Evolutionary conservation across 1,140 invertebrate species (phyloP), one percentile per base, ranked within the genome.

Genomic region (Drosophila busckii): DNA sequence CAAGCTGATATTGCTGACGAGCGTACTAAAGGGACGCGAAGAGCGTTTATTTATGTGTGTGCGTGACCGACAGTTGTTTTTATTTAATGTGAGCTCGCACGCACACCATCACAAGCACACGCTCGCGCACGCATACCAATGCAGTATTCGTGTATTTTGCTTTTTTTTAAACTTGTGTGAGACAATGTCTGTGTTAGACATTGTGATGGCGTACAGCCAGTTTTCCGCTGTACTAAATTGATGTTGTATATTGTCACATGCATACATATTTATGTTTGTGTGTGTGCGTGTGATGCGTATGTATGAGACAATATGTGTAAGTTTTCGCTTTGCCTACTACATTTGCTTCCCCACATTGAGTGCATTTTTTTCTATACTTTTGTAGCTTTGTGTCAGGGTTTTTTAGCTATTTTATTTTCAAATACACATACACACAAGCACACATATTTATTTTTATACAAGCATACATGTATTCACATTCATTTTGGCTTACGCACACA

Each of bases 151-250:
- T 45, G 17, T 54, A 48, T 34, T 54, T 56, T 34, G 35, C 22
- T 13, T 40, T 34, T 54, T 4, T 28, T 19, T 32, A 38, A 15
- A 35, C 8, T 59, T 26, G 66, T 56, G 32, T 67, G 46, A 12
- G 71, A 78, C 44, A 45, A 35, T 31, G 62, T 32, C 37, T 63
- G 71, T 70, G 61, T 46, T 52, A 60, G 70, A 70, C 52, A 64
- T 54, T 67, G 61, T 82, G 50, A 75, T 82, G 75, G 75, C 75
- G 68, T 48, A 69, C 48, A 82, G 75, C 75, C 75, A 82, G 75
- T 82, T 82, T 82, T 82, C 62, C 71, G 53, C 53, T 71, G 48
- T 73, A 45, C 54, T 48, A 23, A 41, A 68, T 62, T 64, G 52
- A 49, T 16, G n/a, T n/a, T 15, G 0, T 15, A 52, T 46, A 17